Percentiles rank a stretch among this genome's conserved stretches.
These are phyloP conservation scores for Dicyrtoma fusca DNA, from an alignment of 2,888 invertebrate genomes.

Conservation along the genomic window DNA sequence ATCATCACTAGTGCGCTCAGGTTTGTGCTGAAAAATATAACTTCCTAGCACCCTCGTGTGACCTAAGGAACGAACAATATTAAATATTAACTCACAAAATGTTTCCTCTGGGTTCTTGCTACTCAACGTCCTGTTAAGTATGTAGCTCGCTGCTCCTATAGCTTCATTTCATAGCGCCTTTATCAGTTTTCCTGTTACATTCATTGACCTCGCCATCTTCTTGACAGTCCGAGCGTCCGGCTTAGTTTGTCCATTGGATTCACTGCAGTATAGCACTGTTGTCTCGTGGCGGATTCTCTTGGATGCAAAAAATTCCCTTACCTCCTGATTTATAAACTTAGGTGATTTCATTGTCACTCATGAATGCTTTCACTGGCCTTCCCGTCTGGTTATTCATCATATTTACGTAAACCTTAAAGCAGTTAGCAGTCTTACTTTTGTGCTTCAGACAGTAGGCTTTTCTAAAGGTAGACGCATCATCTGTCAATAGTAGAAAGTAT, in stretches of 20 bases:
- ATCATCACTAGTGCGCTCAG: slow-evolving; percentile 23
- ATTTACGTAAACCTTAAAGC: neutral
- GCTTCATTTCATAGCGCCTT: slow-evolving; percentile 59
- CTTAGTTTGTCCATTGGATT: slow-evolving; percentile 57
- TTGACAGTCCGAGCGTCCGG: slow-evolving; percentile 58
- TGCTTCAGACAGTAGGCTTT: neutral
- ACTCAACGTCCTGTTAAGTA: slow-evolving; percentile 57
- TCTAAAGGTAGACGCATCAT: slow-evolving; percentile 16
- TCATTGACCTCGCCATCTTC: slow-evolving; percentile 56
- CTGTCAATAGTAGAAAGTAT: neutral
- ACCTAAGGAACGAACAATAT: slow-evolving; percentile 50
- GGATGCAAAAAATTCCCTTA: slow-evolving; percentile 45
- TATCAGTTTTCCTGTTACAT: slow-evolving; percentile 56
- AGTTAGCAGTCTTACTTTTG: neutral
- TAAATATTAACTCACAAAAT: slow-evolving; percentile 53
- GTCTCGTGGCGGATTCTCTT: slow-evolving; percentile 54
- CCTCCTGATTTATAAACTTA: slow-evolving; percentile 47
- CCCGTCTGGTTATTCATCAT: slow-evolving; percentile 16
- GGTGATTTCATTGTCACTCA: slow-evolving; percentile 54
- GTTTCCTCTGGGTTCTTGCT: slow-evolving; percentile 40
- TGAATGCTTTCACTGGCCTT: slow-evolving; percentile 38
- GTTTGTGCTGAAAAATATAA: slow-evolving; percentile 38
- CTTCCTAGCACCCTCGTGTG: slow-evolving; percentile 56
- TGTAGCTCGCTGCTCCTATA: slow-evolving; percentile 58
- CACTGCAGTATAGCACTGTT: slow-evolving; percentile 46